These are phyloP conservation scores for Eupeodes corollae DNA, from an alignment of 1,140 invertebrate genomes.

Conservation along the genomic window DNA sequence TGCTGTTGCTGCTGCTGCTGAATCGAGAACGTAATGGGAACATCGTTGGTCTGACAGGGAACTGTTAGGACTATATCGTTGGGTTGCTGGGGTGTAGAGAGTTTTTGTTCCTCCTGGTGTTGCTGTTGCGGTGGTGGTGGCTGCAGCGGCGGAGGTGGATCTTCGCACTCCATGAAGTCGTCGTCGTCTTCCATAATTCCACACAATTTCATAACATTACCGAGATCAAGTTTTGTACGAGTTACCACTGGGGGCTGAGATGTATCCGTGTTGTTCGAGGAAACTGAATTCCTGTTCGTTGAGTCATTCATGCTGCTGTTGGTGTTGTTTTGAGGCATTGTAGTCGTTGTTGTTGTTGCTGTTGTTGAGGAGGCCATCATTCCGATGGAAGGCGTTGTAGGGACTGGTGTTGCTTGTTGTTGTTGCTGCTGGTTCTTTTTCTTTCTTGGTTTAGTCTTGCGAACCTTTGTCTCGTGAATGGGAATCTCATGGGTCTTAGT, in stretches of 20 bases:
- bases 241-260: conserved; percentile 26
- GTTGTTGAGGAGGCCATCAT: background rate
- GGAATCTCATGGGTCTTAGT: too few relatives aligned
- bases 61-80: conserved; percentile 37
- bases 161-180: conserved; percentile 24
- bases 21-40: conserved; percentile 35
- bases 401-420: background rate
- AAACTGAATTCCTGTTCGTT: conserved; percentile 4
- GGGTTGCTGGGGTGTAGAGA: conserved; percentile 1
- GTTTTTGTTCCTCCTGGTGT: background rate
- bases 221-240: conserved; percentile 40
- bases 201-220: conserved; percentile 45
- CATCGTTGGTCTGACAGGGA: conserved; percentile 32
- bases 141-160: conserved; percentile 7
- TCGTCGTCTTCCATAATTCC: conserved; percentile 36
- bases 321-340: background rate
- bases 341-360: background rate
- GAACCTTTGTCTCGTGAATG: too few relatives aligned
- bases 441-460: too few relatives aligned
- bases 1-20: conserved; percentile 19
- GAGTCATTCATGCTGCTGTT: conserved; percentile 6
- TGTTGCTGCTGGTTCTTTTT: background rate
- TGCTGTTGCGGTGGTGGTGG: conserved; percentile 1
- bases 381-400: background rate
- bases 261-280: background rate